A percentile compares a stretch with the other conserved stretches of the same genome.
Evolutionary conservation across 2,888 invertebrate species (phyloP).

Genomic region (Synergus japonicus): DNA sequence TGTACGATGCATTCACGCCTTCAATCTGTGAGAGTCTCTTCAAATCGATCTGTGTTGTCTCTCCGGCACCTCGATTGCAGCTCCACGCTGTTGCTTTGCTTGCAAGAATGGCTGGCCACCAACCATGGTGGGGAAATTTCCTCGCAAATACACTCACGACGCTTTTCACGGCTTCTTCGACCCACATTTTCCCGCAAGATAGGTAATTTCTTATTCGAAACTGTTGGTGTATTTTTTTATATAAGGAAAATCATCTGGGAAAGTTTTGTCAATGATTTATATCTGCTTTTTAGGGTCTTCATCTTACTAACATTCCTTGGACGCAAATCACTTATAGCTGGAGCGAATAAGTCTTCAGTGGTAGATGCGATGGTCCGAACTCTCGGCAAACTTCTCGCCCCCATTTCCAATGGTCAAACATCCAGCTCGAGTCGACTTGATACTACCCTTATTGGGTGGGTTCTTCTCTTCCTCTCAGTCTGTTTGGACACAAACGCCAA

Average conservation of each 20-base stretch:
- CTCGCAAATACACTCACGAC: constrained; percentile 89
- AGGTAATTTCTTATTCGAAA: constrained; percentile 79
- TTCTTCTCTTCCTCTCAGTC: constrained; percentile 86
- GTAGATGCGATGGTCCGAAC: constrained; percentile 83
- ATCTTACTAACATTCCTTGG: constrained; percentile 92
- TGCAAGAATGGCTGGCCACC: constrained; percentile 87
- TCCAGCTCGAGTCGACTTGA: constrained; percentile 67
- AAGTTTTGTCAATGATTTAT: neutral
- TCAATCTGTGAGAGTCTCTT: constrained; percentile 83
- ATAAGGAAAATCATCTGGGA: neutral
- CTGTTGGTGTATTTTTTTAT: constrained; percentile 19
- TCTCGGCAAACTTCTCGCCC: constrained; percentile 80
- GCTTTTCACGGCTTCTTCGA: constrained; percentile 88
- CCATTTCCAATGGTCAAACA: constrained; percentile 74
- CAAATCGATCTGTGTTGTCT: constrained; percentile 84
- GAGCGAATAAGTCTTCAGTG: constrained; percentile 81
- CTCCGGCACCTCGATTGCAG: constrained; percentile 88
- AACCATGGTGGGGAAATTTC: constrained; percentile 94
- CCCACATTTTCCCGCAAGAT: constrained; percentile 90
- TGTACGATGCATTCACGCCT: constrained; percentile 76
- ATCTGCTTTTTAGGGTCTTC: constrained; percentile 83
- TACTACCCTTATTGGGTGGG: constrained; percentile 82
- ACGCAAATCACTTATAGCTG: constrained; percentile 81
- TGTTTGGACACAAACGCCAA: constrained; percentile 80
- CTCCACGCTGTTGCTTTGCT: constrained; percentile 88